These are phyloP conservation scores for Parus major DNA, from an alignment of 2,113 vertebrate genomes.

Conservation along the genomic window DNA sequence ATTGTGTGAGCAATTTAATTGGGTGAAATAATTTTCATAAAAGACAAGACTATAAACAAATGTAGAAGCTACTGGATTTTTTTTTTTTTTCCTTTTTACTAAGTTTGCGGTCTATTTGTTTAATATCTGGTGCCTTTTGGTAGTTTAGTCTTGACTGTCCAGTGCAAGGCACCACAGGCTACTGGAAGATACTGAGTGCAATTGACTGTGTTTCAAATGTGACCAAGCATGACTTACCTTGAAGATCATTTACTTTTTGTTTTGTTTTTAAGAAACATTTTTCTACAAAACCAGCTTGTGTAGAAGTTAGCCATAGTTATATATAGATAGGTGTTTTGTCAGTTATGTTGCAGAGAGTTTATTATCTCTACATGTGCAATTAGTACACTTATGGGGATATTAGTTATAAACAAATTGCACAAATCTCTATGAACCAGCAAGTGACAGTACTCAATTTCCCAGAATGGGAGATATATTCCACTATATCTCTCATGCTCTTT, in stretches of 20 bases:
- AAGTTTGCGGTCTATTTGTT: neutral
- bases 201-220: neutral
- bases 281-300: neutral
- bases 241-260: neutral
- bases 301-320: neutral
- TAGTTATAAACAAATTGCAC: neutral
- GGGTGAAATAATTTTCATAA: neutral
- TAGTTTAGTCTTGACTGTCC: neutral
- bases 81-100: neutral
- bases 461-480: neutral
- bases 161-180: neutral
- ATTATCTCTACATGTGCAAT: neutral
- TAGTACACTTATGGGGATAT: conserved; percentile 27
- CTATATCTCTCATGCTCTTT: neutral
- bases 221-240: neutral
- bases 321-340: neutral
- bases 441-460: neutral
- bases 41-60: neutral
- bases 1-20: neutral
- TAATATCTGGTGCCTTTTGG: neutral
- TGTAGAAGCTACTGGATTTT: neutral
- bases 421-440: neutral
- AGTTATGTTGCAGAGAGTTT: neutral
- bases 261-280: neutral
- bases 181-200: neutral